phyloP scores from a whole-genome alignment of 2,113 vertebrate species.

The Sylvietta virens region DNA sequence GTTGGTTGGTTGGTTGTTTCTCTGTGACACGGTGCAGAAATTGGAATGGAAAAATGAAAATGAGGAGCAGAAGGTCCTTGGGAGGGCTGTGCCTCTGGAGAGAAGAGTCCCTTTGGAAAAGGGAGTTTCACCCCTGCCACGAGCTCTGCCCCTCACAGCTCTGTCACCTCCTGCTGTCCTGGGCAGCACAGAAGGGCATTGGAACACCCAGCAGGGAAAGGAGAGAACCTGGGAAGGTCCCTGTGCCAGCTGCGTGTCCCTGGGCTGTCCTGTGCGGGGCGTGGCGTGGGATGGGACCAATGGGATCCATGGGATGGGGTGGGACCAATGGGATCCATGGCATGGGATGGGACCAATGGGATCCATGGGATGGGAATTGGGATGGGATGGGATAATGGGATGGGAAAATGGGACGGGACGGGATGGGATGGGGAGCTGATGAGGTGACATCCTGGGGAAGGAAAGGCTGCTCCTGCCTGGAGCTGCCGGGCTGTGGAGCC shows the following conservation, averaged over 20 bases:
- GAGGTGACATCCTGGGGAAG: not conserved
- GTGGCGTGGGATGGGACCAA: no score
- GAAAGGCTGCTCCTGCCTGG: not conserved
- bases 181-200: not conserved
- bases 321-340: no score
- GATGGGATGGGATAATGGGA: not conserved
- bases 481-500: not conserved
- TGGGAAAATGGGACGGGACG: no score
- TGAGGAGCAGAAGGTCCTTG: not conserved
- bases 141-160: not conserved
- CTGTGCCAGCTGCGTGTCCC: no score
- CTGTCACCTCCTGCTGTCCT: not conserved
- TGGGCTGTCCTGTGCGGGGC: no score
- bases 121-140: no score
- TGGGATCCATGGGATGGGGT: not conserved
- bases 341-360: not conserved
- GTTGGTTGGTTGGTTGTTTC: not conserved
- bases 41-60: not conserved
- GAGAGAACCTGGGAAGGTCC: not conserved
- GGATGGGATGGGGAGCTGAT: rapidly evolving
- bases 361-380: no score
- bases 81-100: not conserved
- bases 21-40: not conserved
- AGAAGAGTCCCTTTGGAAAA: not conserved
- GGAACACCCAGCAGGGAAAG: not conserved